Evolutionary conservation across 2,797 vertebrate species (phyloP).

Genomic region (Pipistrellus kuhlii): DNA sequence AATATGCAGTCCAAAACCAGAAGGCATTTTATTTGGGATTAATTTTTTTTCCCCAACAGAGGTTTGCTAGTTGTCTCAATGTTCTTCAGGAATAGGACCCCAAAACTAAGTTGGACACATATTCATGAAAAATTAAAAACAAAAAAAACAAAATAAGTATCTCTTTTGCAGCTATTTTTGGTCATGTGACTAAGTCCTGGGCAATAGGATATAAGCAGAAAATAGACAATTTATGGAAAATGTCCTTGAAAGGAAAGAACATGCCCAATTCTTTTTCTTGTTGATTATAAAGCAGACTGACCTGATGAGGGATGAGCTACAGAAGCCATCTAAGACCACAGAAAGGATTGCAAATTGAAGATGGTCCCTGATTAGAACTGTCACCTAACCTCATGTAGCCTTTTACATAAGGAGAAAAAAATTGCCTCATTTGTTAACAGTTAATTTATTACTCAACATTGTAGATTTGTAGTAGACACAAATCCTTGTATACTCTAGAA

Average conservation of each 20-base stretch:
- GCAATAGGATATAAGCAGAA: neutral
- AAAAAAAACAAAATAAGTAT: neutral
- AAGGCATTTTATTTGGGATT: neutral
- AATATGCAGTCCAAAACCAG: neutral
- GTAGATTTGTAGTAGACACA: neutral
- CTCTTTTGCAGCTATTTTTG: neutral
- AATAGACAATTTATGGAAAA: neutral
- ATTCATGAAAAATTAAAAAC: neutral
- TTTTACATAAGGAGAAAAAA: neutral
- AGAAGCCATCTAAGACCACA: neutral
- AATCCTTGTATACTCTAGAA: neutral
- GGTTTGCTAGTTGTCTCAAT: neutral
- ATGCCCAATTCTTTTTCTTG: neutral
- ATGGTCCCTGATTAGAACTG: neutral
- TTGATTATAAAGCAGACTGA: neutral
- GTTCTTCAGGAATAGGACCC: neutral
- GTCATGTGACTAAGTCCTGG: neutral
- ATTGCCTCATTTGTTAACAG: neutral
- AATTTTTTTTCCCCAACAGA: neutral
- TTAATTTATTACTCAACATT: conserved; percentile 8
- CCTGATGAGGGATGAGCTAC: neutral
- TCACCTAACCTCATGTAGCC: neutral
- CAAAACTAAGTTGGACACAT: neutral
- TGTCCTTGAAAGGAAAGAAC: neutral
- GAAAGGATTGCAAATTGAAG: neutral